Percentiles rank a stretch among this genome's conserved stretches.
These are phyloP conservation scores for Riptortus pedestris DNA, from an alignment of 1,140 invertebrate genomes.

Conservation along the genomic window DNA sequence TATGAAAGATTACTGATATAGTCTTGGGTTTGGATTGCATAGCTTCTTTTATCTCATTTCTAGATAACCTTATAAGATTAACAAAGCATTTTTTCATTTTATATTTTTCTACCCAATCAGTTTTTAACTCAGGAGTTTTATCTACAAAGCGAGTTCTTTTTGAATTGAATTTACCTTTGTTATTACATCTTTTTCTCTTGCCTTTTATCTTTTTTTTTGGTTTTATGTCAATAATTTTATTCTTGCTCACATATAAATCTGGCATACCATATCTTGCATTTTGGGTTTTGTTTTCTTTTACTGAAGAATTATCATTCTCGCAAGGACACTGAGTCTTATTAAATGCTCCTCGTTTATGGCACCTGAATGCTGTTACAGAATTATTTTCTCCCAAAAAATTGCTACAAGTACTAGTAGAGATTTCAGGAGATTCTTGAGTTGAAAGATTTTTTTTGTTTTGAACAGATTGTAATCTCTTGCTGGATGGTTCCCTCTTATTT, in stretches of 20 bases:
- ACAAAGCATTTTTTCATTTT: constrained; percentile 1
- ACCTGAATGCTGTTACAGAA: too few species aligned
- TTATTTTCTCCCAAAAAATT: too few species aligned
- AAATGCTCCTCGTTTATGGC: too few species aligned
- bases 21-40: too few species aligned
- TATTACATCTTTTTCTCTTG: background rate
- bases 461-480: background rate
- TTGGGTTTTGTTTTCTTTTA: too few species aligned
- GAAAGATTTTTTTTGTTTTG: background rate
- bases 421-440: too few species aligned
- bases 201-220: constrained; percentile 5
- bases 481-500: background rate
- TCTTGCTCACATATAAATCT: background rate
- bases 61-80: background rate
- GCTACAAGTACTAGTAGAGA: too few species aligned
- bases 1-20: too few species aligned
- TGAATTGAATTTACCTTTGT: background rate
- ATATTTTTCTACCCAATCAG: background rate
- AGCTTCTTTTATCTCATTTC: too few species aligned
- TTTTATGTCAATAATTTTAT: background rate
- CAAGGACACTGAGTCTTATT: too few species aligned
- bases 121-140: background rate
- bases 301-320: too few species aligned
- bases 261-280: background rate
- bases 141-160: background rate